phyloP scores from a whole-genome alignment of 2,113 vertebrate genomes.

The Prolemur simus region DNA sequence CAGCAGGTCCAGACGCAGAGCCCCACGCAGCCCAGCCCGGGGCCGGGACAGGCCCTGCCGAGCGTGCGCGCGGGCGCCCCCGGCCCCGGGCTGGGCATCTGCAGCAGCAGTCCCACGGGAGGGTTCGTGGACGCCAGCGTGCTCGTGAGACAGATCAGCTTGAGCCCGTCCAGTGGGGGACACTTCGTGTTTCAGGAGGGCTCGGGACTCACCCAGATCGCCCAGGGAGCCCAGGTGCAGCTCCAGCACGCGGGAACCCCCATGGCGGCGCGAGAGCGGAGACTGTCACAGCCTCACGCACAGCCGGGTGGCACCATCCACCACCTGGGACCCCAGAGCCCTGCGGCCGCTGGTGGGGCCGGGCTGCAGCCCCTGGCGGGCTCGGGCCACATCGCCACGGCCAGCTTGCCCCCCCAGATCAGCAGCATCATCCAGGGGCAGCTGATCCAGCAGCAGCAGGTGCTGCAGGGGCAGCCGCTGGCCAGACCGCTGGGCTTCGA shows the following conservation, averaged over 20 bases:
- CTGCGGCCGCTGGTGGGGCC: constrained; percentile 82
- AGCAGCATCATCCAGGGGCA: constrained; percentile 93
- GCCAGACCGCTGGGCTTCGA: constrained; percentile 86
- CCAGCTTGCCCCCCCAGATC: constrained; percentile 91
- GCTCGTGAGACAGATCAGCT: constrained; percentile 90
- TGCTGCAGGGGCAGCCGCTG: constrained; percentile 74
- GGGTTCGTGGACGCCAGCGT: constrained; percentile 89
- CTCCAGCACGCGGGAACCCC: constrained; percentile 83
- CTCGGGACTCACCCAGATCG: constrained; percentile 89
- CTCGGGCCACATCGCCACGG: constrained; percentile 90
- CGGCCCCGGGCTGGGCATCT: constrained; percentile 84
- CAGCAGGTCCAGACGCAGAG: constrained; percentile 91
- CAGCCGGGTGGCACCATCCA: constrained; percentile 91
- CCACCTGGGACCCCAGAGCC: constrained; percentile 92
- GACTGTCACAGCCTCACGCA: constrained; percentile 81
- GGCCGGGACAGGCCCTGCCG: constrained; percentile 83
- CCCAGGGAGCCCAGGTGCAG: constrained; percentile 86
- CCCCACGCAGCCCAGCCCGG: constrained; percentile 90
- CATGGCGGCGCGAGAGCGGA: constrained; percentile 85
- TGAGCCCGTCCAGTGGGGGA: constrained; percentile 85
- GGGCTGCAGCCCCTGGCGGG: constrained; percentile 85
- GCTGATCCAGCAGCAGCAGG: constrained; percentile 85
- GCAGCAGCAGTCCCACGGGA: constrained; percentile 88
- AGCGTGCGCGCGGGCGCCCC: constrained; percentile 85
- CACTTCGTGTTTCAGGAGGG: constrained; percentile 94